Conservation (phyloP, 37 sponge, comb jelly and placozoan species). For the Bolinopsis microptera region DNA sequence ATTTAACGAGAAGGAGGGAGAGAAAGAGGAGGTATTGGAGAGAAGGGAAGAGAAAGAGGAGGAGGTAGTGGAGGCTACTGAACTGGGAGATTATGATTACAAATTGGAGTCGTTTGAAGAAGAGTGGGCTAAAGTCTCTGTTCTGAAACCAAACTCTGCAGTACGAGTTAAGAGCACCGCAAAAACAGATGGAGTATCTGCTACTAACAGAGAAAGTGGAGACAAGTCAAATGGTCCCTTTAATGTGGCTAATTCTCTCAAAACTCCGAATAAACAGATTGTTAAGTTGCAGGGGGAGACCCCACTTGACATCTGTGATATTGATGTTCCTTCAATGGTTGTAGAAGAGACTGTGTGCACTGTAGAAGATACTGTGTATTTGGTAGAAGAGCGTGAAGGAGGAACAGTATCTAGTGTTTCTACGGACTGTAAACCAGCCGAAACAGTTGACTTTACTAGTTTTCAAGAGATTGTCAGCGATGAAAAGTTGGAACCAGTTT, state of each 20-base stretch:
- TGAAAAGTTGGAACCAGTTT: too few species aligned
- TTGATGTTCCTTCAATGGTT: background rate
- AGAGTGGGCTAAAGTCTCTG: background rate
- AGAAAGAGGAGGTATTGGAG: background rate
- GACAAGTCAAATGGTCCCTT: background rate
- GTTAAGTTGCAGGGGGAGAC: background rate
- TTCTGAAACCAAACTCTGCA: background rate
- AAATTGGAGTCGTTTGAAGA: constrained; percentile 29
- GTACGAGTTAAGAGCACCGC: background rate
- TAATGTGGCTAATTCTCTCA: background rate
- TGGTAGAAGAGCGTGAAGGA: too few species aligned
- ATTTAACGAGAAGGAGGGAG: background rate
- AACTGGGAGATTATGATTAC: background rate
- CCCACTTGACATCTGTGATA: background rate
- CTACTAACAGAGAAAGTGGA: background rate
- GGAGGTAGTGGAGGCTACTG: background rate
- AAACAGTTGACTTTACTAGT: too few species aligned
- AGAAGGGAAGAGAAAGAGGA: background rate
- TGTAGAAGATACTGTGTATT: background rate
- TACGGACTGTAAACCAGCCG: too few species aligned
- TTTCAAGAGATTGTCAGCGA: too few species aligned
- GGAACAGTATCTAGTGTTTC: too few species aligned
- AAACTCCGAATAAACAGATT: background rate
- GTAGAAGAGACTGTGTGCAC: background rate
- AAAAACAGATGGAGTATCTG: background rate